phyloP scores from a whole-genome alignment of 2,113 vertebrate genomes.

The Equus quagga region DNA sequence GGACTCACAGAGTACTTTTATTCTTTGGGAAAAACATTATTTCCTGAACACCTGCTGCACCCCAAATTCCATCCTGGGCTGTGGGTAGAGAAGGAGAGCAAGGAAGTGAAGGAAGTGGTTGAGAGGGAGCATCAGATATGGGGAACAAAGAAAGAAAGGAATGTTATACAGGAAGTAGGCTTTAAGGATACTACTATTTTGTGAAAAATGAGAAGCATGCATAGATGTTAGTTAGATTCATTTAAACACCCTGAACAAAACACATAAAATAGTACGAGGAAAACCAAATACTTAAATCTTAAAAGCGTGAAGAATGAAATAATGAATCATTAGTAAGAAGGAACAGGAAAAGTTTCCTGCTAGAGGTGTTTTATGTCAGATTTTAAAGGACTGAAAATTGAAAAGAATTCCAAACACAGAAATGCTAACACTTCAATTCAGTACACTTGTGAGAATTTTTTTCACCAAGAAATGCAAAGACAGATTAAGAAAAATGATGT shows the following conservation, averaged over 20 bases:
- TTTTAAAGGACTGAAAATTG: neutral
- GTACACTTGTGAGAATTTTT: neutral
- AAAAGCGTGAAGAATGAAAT: neutral
- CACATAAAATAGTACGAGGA: neutral
- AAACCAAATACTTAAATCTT: neutral
- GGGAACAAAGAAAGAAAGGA: neutral
- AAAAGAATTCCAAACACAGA: neutral
- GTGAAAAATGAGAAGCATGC: neutral
- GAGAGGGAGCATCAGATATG: neutral
- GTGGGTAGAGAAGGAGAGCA: neutral
- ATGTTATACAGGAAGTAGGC: neutral
- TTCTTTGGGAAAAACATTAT: neutral
- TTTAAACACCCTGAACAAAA: neutral
- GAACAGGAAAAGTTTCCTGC: neutral
- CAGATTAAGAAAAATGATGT: neutral
- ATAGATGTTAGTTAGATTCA: neutral
- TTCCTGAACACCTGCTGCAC: neutral
- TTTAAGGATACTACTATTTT: neutral
- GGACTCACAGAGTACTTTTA: neutral
- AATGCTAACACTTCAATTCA: neutral
- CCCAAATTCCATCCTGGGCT: neutral
- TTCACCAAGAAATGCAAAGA: neutral
- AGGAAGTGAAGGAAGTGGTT: accelerated
- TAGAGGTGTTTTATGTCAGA: neutral
- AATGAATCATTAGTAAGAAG: neutral